Base-by-base conservation (phyloP, 2,797 vertebrate genomes). In the Enteromius fasciolatus region DNA sequence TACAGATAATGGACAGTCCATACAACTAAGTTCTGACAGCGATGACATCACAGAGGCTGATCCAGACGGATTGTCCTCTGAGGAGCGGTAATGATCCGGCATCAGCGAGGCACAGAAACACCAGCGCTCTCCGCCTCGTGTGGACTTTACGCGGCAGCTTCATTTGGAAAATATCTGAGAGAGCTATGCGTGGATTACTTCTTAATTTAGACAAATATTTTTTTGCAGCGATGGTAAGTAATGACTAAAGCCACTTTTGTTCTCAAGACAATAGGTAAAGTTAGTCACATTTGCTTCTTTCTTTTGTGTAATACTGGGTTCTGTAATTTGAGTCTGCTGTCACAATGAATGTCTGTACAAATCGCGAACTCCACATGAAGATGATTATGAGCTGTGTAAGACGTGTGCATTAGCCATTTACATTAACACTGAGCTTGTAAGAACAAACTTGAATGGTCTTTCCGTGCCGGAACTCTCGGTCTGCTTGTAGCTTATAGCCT, bases 201-300 rank as follows among this genome's bases (percentile, higher is more conserved):
- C 14, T 39, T 28, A 18, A 66, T 63, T 75, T 66, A 41, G 3
- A 64, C 31, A 23, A 28, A 20, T 52, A 74, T 52, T 28, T 2
- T 36, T 25, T 70, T 73, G 39, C 68, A n/a, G 68, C 57, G 20
- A 66, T 54, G 80, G 80, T 82, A 67, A 82, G 80, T 82, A 7
- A 48, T 28, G 5, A 20, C 54, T 72, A 12, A 80, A 75, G n/a
- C 23, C 18, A 66, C 69, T 31, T 66, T 66, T 54, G 59, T 48
- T 15, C 15, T 3, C 36, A 69, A 59, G 41, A 63, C 7, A 66
- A 48, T 23, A 18, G 69, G 25, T 23, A 28, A 18, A 52, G 33
- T 70, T 63, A 44, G 2, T 63, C 17, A 15, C 11, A 7, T 50
- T 31, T 57, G 48, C 33, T 14, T 20, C 4, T 63, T 74, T 50